These are phyloP conservation scores for Agrilus cyanescens DNA, from an alignment of 2,888 invertebrate species.

Conservation along the genomic window DNA sequence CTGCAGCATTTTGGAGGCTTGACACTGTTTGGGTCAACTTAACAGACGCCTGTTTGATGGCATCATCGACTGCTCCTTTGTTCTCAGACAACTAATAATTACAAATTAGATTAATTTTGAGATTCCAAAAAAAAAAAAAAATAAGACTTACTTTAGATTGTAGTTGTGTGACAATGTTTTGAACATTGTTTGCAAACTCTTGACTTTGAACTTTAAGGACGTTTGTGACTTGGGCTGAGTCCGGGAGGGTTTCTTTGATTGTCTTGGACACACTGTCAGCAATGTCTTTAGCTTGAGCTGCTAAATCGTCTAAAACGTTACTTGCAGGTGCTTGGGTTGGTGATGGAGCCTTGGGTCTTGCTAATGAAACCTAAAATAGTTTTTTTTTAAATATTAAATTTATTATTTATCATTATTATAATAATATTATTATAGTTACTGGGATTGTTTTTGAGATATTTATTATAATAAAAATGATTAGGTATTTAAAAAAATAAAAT, in stretches of 20 bases:
- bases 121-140: not conserved
- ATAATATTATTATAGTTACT: no score
- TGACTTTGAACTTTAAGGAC: not conserved
- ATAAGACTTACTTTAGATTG: constrained; percentile 2
- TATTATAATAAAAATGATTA: no score
- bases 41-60: constrained; percentile 22
- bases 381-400: not conserved
- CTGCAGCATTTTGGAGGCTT: constrained; percentile 21
- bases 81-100: constrained; percentile 1
- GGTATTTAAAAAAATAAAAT: no score
- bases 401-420: no score
- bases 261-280: constrained; percentile 11
- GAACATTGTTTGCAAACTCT: constrained; percentile 2
- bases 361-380: constrained; percentile 10
- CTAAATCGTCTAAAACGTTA: constrained; percentile 20
- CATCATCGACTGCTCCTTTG: constrained; percentile 18
- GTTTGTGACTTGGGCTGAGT: constrained; percentile 4
- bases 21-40: constrained; percentile 19
- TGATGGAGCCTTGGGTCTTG: constrained; percentile 15
- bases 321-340: not conserved
- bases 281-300: constrained; percentile 19
- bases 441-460: no score
- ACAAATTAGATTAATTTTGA: not conserved
- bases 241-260: constrained; percentile 3
- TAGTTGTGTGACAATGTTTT: constrained; percentile 2